Evolutionary conservation across 2,797 vertebrate genomes (phyloP).

Genomic region (Botia kubotai): DNA sequence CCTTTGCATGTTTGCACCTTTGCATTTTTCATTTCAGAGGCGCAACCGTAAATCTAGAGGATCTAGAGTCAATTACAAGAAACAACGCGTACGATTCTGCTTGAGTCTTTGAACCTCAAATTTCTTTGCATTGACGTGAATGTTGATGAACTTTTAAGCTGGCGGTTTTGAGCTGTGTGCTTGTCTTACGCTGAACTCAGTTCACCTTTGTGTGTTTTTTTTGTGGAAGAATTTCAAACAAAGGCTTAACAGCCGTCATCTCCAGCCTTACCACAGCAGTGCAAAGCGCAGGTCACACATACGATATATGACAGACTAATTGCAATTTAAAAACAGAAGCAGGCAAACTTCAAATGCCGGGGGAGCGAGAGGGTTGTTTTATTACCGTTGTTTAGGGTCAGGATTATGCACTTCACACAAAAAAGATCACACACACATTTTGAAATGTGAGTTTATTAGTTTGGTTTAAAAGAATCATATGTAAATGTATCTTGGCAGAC

Average conservation of each 20-base stretch:
- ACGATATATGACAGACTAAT: slow-evolving; percentile 14
- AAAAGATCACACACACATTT: slow-evolving; percentile 17
- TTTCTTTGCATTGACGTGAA: slow-evolving; percentile 54
- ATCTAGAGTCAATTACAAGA: slow-evolving; percentile 58
- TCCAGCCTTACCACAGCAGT: background rate
- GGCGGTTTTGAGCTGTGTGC: slow-evolving; percentile 19
- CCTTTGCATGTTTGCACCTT: slow-evolving; percentile 41
- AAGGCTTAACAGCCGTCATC: slow-evolving; percentile 1
- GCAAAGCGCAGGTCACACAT: slow-evolving; percentile 29
- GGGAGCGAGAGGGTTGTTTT: slow-evolving; percentile 8
- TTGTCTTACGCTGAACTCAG: slow-evolving; percentile 28
- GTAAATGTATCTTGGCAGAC: slow-evolving; percentile 40
- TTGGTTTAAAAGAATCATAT: slow-evolving; percentile 2
- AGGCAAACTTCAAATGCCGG: slow-evolving; percentile 15
- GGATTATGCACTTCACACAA: slow-evolving; percentile 42
- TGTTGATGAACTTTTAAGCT: slow-evolving; percentile 55
- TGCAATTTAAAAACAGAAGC: slow-evolving; percentile 24
- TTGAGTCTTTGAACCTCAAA: background rate
- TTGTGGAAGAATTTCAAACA: slow-evolving; percentile 5
- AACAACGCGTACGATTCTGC: slow-evolving; percentile 37
- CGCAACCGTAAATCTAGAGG: slow-evolving; percentile 42
- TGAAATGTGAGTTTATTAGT: slow-evolving; percentile 48
- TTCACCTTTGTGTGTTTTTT: slow-evolving; percentile 24
- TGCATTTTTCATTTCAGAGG: slow-evolving; percentile 41
- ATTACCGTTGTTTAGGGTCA: slow-evolving; percentile 36